Base-by-base conservation (phyloP, 2,113 vertebrate genomes). In the Girardinichthys multiradiatus region DNA sequence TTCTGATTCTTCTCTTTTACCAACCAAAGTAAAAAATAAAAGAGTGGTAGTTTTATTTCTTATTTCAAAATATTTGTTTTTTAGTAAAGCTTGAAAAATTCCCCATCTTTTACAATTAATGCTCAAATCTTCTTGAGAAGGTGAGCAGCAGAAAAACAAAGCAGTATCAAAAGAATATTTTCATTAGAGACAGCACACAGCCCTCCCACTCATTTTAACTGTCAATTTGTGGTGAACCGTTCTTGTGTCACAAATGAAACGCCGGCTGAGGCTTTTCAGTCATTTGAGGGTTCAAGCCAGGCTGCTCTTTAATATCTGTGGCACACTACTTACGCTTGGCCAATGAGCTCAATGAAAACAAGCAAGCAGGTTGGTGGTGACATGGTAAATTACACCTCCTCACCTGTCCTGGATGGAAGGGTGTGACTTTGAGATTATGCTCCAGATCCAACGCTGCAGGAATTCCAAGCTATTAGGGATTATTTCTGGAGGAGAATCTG, bases 301-400 rank as follows among this genome's bases (percentile, higher is more conserved):
- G 72, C 81, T 68, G 76, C 80, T 76, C 67, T 91, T 88, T 88
- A 82, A 88, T 89, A 86, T 83, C 68, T 19, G 27, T 83, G 84
- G 77, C 80, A 29, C 73, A 74, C 74, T 72, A 51, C 84, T 81
- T 72, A 72, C 71, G 59, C 68, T 80, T 83, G 82, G 79, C 84
- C 76, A 75, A 87, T 83, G 83, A 89, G 85, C 77, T 70, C 74
- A 87, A 91, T 90, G 83, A 89, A 82, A 90, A 91, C 83, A 85
- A 88, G 86, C 83, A 70, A 76, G 87, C 84, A 30, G 85, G 87
- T 90, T 86, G 82, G 88, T 84, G 54, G 81, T 81, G 73, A 89
- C 86, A 86, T 83, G 84, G 72, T 86, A 87, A 82, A 90, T 83
- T 84, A 87, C 89, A 91, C 79, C 82, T 65, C 79, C 89, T 82